Conservation (phyloP, 2,113 vertebrate species). For the Syngnathoides biaculeatus region DNA sequence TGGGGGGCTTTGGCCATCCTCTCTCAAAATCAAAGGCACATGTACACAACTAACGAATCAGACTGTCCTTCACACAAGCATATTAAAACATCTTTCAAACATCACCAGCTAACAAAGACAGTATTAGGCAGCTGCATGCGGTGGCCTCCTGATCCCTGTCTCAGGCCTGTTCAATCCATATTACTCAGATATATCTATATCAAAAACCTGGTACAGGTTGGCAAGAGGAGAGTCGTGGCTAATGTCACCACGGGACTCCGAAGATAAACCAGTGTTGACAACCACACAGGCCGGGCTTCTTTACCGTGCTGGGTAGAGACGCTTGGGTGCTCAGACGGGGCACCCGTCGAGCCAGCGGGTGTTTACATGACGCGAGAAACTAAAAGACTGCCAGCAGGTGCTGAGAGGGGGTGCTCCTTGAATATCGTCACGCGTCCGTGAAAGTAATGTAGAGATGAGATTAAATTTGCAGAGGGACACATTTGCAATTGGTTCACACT, state of each 20-base stretch:
- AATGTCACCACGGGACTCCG: slow-evolving; percentile 63
- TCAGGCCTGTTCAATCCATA: slow-evolving; percentile 31
- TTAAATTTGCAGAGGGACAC: slow-evolving; percentile 64
- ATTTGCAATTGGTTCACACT: slow-evolving; percentile 68
- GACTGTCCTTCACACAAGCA: slow-evolving; percentile 5
- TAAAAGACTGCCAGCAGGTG: slow-evolving; percentile 61
- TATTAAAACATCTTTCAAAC: slow-evolving; percentile 18
- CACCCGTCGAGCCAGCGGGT: slow-evolving; percentile 50
- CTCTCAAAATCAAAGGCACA: neutral
- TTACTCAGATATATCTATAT: slow-evolving; percentile 58
- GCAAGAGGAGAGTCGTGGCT: slow-evolving; percentile 69
- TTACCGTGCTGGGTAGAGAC: slow-evolving; percentile 62
- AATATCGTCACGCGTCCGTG: slow-evolving; percentile 58
- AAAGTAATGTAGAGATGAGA: slow-evolving; percentile 71
- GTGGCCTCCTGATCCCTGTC: slow-evolving; percentile 41
- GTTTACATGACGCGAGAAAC: slow-evolving; percentile 65
- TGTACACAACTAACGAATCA: neutral
- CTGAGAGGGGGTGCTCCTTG: slow-evolving; percentile 30
- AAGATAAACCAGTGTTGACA: slow-evolving; percentile 86
- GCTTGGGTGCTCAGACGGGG: slow-evolving; percentile 65
- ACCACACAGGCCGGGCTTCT: slow-evolving; percentile 80
- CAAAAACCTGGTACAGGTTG: slow-evolving; percentile 54
- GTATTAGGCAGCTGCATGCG: slow-evolving; percentile 51
- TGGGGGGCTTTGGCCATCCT: neutral
- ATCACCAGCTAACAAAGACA: slow-evolving; percentile 37